Evolutionary conservation across 2,797 vertebrate genomes (phyloP), one percentile per base, ranked within the genome.

Genomic region (Acanthurus lineatus): DNA sequence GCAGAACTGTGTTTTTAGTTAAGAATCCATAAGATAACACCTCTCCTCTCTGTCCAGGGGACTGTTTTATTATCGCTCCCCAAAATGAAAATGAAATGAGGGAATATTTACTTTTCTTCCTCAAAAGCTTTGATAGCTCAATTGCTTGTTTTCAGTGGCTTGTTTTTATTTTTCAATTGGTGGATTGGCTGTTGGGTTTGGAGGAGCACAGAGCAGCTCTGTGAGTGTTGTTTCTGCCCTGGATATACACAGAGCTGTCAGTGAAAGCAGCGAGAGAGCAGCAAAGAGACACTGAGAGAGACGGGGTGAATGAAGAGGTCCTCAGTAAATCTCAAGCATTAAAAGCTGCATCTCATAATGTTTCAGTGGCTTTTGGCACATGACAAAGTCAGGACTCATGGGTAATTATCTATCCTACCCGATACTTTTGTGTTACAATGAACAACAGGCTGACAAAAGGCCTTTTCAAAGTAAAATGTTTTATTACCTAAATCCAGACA

Each of bases 111-210:
- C 94, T 94, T 94, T 92, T 91, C 92, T 77, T 81, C 67, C 82
- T 83, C 86, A 88, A 88, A 92, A 86, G 94, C 93, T 95, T 95
- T 93, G 83, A 93, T 91, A 95, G 94, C 91, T 93, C 88, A 94
- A 95, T 89, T 91, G 93, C 86, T 94, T 95, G 93, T 95, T 94
- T 95, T 95, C 77, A 95, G 89, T 93, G 85, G 93, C 76, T 82
- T 95, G 94, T 95, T 96, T 89, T 95, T 95, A 94, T 94, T 95
- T 95, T 95, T 94, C 92, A 94, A 95, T 94, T 88, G 95, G 78
- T 88, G 92, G 93, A 94, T 94, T 92, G 92, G 82, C 90, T 82
- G 91, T 86, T 88, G 85, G 89, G 92, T 93, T 93, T 86, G 84
- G 76, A 90, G 87, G 71, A 83, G 82, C 66, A 73, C 73, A 22